phyloP scores from a whole-genome alignment of 1,140 invertebrate species.

The Tetranychus cinnabarinus region DNA sequence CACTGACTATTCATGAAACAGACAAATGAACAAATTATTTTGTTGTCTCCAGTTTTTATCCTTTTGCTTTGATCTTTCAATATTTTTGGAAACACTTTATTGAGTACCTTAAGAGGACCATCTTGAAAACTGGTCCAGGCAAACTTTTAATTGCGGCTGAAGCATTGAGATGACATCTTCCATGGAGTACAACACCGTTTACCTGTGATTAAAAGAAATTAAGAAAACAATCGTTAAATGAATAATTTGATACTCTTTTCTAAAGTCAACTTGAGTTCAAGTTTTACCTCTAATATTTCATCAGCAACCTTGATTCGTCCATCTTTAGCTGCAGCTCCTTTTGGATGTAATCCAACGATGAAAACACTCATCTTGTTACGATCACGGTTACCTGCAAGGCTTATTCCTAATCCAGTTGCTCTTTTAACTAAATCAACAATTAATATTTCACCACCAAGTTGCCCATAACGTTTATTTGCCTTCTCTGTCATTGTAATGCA shows the following conservation, averaged over 20 bases:
- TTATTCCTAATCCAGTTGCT: slow-evolving; percentile 43
- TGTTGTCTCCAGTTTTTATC: too few relatives aligned
- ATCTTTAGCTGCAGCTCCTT: slow-evolving; percentile 46
- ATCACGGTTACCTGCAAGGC: slow-evolving; percentile 77
- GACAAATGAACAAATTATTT: too few relatives aligned
- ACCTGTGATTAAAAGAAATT: not conserved
- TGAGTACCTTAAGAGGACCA: slow-evolving; percentile 57
- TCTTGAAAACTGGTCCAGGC: slow-evolving; percentile 51
- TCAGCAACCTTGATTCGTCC: slow-evolving; percentile 67
- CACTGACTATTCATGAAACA: too few relatives aligned
- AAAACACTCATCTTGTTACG: slow-evolving; percentile 85
- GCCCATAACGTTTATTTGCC: slow-evolving; percentile 42
- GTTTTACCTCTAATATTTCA: slow-evolving; percentile 66
- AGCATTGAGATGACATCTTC: slow-evolving; percentile 80
- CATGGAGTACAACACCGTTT: slow-evolving; percentile 82
- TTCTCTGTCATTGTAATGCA: slow-evolving; percentile 15
- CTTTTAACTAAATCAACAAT: slow-evolving; percentile 41
- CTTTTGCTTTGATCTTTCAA: not conserved
- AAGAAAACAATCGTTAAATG: not conserved
- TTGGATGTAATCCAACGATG: slow-evolving; percentile 76
- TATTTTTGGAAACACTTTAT: not conserved
- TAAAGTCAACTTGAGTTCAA: not conserved
- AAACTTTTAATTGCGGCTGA: slow-evolving; percentile 84
- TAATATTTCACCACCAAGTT: slow-evolving; percentile 35
- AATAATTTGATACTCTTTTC: slow-evolving; percentile 1